Evolutionary conservation across 2,113 vertebrate genomes (phyloP), one percentile per base, ranked within the genome.

Genomic region (Bolborhynchus lineola): DNA sequence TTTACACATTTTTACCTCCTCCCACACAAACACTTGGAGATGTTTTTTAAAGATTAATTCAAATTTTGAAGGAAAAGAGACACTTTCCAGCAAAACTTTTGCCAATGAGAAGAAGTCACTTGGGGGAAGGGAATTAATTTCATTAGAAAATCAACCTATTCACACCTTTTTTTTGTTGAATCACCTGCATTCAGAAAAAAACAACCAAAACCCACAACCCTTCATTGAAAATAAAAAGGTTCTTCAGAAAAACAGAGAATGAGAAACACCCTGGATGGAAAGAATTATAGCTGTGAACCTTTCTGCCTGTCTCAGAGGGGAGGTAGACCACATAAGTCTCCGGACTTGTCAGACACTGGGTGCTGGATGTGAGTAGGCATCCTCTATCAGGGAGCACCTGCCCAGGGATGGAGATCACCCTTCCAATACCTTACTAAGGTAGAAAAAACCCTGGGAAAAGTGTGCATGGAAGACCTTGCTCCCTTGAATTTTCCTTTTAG

Each of bases 261-360:
- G 6, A 28, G 21, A 64, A 85, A 12, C 1, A 3, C 8, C 25
- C 14, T 24, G 31, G 47, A 16, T 37, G n/a, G 46, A 70, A 59
- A 16, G 78, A 86, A 26, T n/a, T 42, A 25, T 92, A 76, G 10
- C 35, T 64, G 50, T 11, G 28, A 24, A 47, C 8, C 6, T 80
- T 37, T 29, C 16, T 1, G 5, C 11, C 29, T 53, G 8, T 28
- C 21, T 70, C 19, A 11, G 47, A 47, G 24, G 39, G 31, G 26
- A 55, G 4, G 21, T 9, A 49, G 70, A 46, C 15, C 1, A 0
- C 0, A 3, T 8, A 69, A 28, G 12, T 14, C 29, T n/a, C 63
- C 49, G 16, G 33, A 35, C 6, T 44, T 29, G 20, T 37, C 2
- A 0, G 28, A 50, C 3, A 12, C 13, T 3, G 13, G 3, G 16